phyloP scores from a whole-genome alignment of 2,113 vertebrate species.

The Callipepla squamata region DNA sequence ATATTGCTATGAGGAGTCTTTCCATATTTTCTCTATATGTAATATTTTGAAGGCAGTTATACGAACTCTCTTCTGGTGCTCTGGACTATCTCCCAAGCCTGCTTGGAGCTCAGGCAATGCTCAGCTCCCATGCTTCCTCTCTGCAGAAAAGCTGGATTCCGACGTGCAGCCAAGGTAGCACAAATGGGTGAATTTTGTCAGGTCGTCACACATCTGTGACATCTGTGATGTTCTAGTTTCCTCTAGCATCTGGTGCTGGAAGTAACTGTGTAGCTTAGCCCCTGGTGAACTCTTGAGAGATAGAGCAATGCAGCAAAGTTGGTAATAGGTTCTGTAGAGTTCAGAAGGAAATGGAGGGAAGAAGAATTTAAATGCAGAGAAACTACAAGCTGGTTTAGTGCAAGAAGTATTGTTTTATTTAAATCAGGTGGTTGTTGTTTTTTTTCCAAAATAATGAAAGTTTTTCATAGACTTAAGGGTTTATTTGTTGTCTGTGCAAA shows the following conservation, averaged over 20 bases:
- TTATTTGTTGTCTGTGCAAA: background rate
- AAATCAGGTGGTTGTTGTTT: background rate
- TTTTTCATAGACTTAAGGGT: background rate
- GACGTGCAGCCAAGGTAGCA: too few relatives aligned
- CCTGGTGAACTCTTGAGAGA: background rate
- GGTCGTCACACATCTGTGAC: fast-evolving
- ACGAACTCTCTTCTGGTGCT: background rate
- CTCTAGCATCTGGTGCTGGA: background rate
- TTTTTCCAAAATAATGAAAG: background rate
- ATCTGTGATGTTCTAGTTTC: background rate
- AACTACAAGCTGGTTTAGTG: background rate
- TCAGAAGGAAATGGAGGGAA: background rate
- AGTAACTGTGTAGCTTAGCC: background rate
- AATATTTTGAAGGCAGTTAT: background rate
- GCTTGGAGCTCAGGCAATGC: fast-evolving
- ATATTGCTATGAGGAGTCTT: background rate
- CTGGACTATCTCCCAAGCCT: background rate
- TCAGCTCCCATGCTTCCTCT: fast-evolving
- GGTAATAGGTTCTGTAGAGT: background rate
- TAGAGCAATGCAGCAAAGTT: background rate
- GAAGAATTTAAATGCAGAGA: background rate
- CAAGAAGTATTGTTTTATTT: background rate
- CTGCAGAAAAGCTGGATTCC: background rate
- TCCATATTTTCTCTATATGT: background rate
- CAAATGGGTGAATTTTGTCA: background rate